Evolutionary conservation across 2,888 invertebrate genomes (phyloP).

Genomic region (Scaptomyza caliginosa): DNA sequence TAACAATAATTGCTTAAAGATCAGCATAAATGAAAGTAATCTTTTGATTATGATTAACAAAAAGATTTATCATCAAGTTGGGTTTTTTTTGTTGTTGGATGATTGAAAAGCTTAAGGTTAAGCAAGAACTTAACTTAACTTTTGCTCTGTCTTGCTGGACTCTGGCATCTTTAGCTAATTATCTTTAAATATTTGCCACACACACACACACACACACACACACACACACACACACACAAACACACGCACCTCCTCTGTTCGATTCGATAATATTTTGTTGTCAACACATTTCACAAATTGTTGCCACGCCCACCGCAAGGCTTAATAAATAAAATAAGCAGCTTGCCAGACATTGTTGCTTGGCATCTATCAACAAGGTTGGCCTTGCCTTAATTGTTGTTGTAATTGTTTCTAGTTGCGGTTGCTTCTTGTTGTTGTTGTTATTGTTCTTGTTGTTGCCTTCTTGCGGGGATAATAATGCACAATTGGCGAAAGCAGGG

Average conservation of each 20-base stretch:
- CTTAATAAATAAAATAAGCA: constrained; percentile 72
- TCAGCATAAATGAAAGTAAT: neutral
- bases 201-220: constrained; percentile 16
- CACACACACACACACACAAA: constrained; percentile 23
- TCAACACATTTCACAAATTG: constrained; percentile 35
- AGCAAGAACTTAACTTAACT: too few relatives aligned
- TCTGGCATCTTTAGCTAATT: constrained; percentile 49
- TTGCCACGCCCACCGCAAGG: constrained; percentile 47
- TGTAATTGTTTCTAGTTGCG: constrained; percentile 25
- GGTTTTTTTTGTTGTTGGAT: too few relatives aligned
- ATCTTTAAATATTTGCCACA: constrained; percentile 65
- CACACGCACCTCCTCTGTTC: too few relatives aligned
- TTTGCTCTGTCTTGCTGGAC: constrained; percentile 5
- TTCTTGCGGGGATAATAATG: constrained; percentile 54
- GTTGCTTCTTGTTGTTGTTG: constrained; percentile 27
- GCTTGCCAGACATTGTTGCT: constrained; percentile 64
- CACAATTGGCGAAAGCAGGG: constrained; percentile 25
- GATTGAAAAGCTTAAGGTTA: too few relatives aligned
- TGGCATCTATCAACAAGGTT: constrained; percentile 46
- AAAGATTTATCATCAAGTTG: too few relatives aligned
- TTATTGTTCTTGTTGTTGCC: constrained; percentile 10
- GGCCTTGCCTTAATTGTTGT: constrained; percentile 53
- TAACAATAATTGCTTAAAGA: neutral
- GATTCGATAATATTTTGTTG: constrained; percentile 15
- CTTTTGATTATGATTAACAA: neutral